Evolutionary conservation across 53 echinoderm and acorn worm species (phyloP), one percentile per base, ranked within the genome.

Genomic region (Holothuria scabra): DNA sequence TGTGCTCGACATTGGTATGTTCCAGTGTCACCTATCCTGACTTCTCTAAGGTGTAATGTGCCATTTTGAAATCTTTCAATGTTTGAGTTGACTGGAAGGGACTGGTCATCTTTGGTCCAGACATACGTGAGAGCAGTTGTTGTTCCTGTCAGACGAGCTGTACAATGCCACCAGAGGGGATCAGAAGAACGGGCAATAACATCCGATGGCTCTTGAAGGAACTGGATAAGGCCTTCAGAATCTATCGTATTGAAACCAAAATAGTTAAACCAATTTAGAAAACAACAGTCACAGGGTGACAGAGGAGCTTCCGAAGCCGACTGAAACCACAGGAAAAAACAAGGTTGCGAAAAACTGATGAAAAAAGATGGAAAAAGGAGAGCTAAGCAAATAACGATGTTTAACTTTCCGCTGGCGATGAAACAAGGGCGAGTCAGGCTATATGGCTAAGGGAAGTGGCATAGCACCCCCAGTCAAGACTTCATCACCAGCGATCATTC

Each of bases 151-250:
- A 80, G 31, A 10, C 89, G 85, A 67, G 91, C 95, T 10, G 83
- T 74, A 60, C 95, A 95, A 44, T 88, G 93, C 95, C 95, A 95
- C 95, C 93, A 95, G 25, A 91, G 83, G 32, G 91, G 84, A 56
- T 93, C 86, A 57, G 74, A 52, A 28, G 82, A 79, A 30, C 90
- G 82, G 7, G 82, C 92, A 26, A 93, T 86, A 29, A 88, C 87
- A 65, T 84, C 83, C 20, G 87, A 81, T 6, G 93, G 95, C 46
- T 91, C 89, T 78, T 89, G 91, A 0, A 83, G 88, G 82, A 95
- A 93, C 69, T 95, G 95, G 8, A 95, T 88, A 22, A 89, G 80
- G 16, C 60, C 80, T 31, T 28, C 8, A 2, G 22, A 9, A 80
- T 8, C 80, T 80, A 33, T 2, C 0, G 52, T 16, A 2, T 52